Evolutionary conservation across 2,113 vertebrate species (phyloP).

Genomic region (Menidia beryllina): DNA sequence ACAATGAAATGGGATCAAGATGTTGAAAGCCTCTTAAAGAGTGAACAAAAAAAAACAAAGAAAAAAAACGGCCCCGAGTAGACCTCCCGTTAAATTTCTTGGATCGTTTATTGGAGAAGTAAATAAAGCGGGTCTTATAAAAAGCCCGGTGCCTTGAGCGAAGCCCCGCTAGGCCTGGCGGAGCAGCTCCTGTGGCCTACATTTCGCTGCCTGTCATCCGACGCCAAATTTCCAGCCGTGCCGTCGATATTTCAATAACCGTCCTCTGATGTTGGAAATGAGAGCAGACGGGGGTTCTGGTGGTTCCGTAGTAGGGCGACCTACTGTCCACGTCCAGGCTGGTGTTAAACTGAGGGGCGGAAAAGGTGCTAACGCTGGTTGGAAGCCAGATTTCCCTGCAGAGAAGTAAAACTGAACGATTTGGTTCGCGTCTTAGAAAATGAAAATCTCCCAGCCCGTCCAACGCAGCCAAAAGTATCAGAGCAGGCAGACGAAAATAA

Average conservation of each 20-base stretch:
- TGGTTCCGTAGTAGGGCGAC: slow-evolving; percentile 17
- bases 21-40: slow-evolving; percentile 24
- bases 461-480: slow-evolving; percentile 31
- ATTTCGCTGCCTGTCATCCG: slow-evolving; percentile 65
- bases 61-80: neutral
- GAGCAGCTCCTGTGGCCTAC: slow-evolving; percentile 59
- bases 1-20: slow-evolving; percentile 23
- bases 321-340: slow-evolving; percentile 3
- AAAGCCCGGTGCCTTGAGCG: slow-evolving; percentile 12
- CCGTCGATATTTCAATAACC: slow-evolving; percentile 64
- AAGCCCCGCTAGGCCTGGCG: slow-evolving; percentile 22
- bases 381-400: slow-evolving; percentile 13
- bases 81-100: slow-evolving; percentile 3
- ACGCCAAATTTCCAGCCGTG: slow-evolving; percentile 63
- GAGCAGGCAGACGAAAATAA: slow-evolving; percentile 45
- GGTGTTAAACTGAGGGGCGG: slow-evolving; percentile 21
- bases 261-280: slow-evolving; percentile 29
- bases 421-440: neutral
- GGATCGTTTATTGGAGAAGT: slow-evolving; percentile 36
- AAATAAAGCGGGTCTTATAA: slow-evolving; percentile 41
- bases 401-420: slow-evolving; percentile 35
- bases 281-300: slow-evolving; percentile 19
- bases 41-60: too few species aligned
- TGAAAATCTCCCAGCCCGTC: slow-evolving; percentile 9
- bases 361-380: slow-evolving; percentile 15